These are phyloP conservation scores for Vanessa tameamea DNA, from an alignment of 1,140 invertebrate genomes.

Conservation along the genomic window DNA sequence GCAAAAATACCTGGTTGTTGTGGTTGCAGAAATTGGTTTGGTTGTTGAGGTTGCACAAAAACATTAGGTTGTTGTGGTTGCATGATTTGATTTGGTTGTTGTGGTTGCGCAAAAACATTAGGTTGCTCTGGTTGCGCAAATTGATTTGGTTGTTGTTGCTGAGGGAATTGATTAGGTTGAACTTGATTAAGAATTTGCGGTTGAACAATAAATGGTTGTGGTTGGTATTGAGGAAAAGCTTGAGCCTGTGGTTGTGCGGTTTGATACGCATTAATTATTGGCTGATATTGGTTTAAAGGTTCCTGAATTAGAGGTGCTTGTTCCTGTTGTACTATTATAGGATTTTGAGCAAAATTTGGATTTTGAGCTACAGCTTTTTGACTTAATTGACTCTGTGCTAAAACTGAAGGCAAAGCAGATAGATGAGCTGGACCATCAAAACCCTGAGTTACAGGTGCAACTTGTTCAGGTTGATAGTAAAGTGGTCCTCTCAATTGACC, in stretches of 20 bases:
- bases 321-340: conserved; percentile 52
- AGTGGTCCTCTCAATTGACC: conserved; percentile 56
- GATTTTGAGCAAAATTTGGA: conserved; percentile 51
- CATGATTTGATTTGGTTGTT: conserved; percentile 22
- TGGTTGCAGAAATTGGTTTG: conserved; percentile 23
- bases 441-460: conserved; percentile 44
- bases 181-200: conserved; percentile 46
- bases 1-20: conserved; percentile 31
- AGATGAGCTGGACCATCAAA: conserved; percentile 67
- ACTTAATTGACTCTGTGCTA: conserved; percentile 58
- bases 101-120: conserved; percentile 24
- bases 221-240: conserved; percentile 43
- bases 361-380: conserved; percentile 44
- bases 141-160: conserved; percentile 28
- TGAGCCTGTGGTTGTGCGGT: conserved; percentile 40
- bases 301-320: conserved; percentile 39
- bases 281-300: conserved; percentile 45
- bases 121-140: conserved; percentile 22
- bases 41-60: conserved; percentile 27
- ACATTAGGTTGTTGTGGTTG: conserved; percentile 24
- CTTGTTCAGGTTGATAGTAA: conserved; percentile 51
- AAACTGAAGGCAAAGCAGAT: conserved; percentile 64
- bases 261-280: conserved; percentile 39
- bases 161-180: conserved; percentile 38
- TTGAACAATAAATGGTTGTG: conserved; percentile 47